These are phyloP conservation scores for Pantherophis guttatus DNA, from an alignment of 2,113 vertebrate species.

Conservation along the genomic window DNA sequence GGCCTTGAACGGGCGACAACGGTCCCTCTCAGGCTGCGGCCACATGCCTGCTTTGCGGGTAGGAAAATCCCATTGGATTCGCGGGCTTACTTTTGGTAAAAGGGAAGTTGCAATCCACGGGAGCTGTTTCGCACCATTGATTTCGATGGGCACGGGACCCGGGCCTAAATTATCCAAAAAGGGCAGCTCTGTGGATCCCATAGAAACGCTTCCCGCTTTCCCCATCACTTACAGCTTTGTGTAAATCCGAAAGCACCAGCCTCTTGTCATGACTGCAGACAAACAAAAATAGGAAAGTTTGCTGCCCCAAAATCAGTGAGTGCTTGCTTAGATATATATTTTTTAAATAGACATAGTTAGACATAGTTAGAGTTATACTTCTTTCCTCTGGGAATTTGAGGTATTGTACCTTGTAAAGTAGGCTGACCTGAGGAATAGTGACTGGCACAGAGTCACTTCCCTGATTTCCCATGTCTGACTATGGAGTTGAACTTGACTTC, in stretches of 20 bases:
- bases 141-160: neutral
- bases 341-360: too few species aligned
- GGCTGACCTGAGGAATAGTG: neutral
- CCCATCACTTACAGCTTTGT: neutral
- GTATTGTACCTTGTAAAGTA: neutral
- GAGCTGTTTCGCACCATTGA: neutral
- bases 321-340: neutral
- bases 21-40: neutral
- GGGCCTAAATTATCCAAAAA: neutral
- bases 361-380: neutral
- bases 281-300: neutral
- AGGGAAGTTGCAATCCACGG: neutral
- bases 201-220: neutral
- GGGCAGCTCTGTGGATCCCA: neutral
- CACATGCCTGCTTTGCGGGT: neutral
- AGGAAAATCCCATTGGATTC: neutral
- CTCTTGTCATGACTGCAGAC: neutral
- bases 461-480: neutral
- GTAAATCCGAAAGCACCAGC: neutral
- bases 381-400: neutral
- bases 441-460: neutral
- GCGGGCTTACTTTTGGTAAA: neutral
- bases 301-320: neutral
- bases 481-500: neutral
- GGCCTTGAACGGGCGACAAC: neutral